Percentiles rank a stretch among this genome's conserved stretches.
These are phyloP conservation scores for Alexandromys fortis DNA, from an alignment of 2,113 vertebrate species.

Conservation along the genomic window DNA sequence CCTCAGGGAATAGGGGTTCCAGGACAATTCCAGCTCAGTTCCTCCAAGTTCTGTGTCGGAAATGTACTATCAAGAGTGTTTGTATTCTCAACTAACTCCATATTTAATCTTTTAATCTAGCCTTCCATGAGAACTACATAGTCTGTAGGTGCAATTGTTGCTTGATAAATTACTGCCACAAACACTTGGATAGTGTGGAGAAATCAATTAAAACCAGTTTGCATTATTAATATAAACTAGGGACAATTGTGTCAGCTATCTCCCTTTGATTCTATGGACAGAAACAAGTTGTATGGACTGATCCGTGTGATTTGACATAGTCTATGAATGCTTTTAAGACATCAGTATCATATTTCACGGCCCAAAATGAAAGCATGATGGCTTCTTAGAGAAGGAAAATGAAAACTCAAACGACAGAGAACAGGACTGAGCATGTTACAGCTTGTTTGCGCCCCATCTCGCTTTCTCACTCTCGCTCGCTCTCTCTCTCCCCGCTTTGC, in stretches of 20 bases:
- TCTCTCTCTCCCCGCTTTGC: not conserved
- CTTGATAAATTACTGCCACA: not conserved
- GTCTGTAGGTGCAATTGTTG: not conserved
- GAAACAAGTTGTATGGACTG: constrained; percentile 42
- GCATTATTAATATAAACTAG: constrained; percentile 27
- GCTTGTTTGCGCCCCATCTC: not conserved
- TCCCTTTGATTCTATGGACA: not conserved
- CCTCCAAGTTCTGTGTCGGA: not conserved
- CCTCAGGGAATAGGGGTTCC: not conserved
- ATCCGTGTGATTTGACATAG: constrained; percentile 2
- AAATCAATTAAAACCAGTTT: constrained; percentile 34
- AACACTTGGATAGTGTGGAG: not conserved
- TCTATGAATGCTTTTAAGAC: constrained; percentile 40
- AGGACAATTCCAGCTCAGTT: not conserved
- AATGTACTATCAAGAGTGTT: not conserved
- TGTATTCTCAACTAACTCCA: not conserved
- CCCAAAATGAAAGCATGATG: constrained; percentile 20
- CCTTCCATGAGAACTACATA: not conserved
- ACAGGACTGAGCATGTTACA: not conserved
- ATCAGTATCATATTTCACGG: not conserved
- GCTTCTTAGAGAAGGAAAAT: constrained; percentile 55
- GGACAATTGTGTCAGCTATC: not conserved
- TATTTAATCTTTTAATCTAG: constrained; percentile 25
- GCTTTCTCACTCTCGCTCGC: not conserved
- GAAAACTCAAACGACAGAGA: constrained; percentile 43